Evolutionary conservation across 1,140 invertebrate species (phyloP).

Genomic region (Ptiloglossa arizonensis): DNA sequence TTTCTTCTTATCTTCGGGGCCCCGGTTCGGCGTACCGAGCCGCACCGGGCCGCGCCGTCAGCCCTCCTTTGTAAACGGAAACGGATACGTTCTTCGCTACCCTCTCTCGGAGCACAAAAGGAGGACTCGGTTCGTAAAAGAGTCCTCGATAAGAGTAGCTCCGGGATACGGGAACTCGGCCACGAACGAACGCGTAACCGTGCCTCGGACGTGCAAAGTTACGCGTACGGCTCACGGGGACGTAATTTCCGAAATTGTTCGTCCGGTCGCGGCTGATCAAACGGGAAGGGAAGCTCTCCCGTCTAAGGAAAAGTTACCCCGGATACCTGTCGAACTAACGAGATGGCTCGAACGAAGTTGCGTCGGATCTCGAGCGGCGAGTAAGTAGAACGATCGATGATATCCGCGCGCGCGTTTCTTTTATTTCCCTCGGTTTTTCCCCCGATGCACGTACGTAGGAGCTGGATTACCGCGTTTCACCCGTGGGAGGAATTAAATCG

Average conservation of each 20-base stretch:
- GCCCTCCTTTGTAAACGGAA: not conserved
- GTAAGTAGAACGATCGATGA: no score
- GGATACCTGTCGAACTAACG: no score
- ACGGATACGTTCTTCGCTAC: not conserved
- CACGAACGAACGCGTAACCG: not conserved
- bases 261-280: not conserved
- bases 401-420: no score
- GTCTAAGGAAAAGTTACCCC: no score
- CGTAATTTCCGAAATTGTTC: constrained; percentile 5
- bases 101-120: not conserved
- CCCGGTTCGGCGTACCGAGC: no score
- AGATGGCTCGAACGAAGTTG: no score
- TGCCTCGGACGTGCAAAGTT: not conserved
- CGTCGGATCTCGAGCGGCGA: no score
- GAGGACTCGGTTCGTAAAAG: not conserved
- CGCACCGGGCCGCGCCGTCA: not conserved
- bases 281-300: not conserved
- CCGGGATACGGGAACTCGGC: not conserved
- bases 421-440: no score
- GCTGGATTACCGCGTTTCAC: no score
- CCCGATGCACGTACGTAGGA: no score
- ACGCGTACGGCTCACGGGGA: constrained; percentile 6
- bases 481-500: no score
- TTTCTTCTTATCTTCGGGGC: constrained; percentile 11
- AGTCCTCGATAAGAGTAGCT: not conserved